Conservation (phyloP, 2,888 invertebrate genomes). For the Linnaemya tessellans region DNA sequence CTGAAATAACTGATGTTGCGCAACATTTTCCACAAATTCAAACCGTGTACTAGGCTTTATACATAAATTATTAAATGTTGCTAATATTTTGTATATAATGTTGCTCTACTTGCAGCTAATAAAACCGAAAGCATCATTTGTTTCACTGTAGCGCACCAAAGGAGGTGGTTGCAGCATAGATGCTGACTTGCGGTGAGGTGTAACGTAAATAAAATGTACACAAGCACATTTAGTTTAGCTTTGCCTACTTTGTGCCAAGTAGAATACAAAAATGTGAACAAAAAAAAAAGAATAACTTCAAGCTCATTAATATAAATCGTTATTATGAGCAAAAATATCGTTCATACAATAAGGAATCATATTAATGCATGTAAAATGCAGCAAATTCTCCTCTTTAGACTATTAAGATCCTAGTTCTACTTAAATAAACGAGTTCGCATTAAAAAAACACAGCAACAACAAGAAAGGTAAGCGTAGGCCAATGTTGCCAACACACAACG, state of each 20-base stretch:
- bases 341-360: constrained; percentile 68
- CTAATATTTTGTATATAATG: too few species aligned
- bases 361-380: constrained; percentile 68
- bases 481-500: constrained; percentile 26
- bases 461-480: constrained; percentile 37
- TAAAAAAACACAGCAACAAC: constrained; percentile 3
- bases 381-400: constrained; percentile 59
- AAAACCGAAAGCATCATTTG: not conserved
- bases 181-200: constrained; percentile 26
- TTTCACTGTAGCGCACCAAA: constrained; percentile 25
- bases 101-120: too few species aligned
- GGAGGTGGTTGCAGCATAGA: constrained; percentile 54
- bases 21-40: too few species aligned
- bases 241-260: constrained; percentile 4
- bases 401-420: constrained; percentile 66
- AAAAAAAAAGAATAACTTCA: constrained; percentile 66
- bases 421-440: constrained; percentile 69
- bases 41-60: too few species aligned
- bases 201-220: constrained; percentile 30
- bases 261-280: not conserved
- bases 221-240: constrained; percentile 13
- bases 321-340: constrained; percentile 73
- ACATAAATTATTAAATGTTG: too few species aligned
- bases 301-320: constrained; percentile 76
- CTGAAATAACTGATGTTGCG: too few species aligned